These are phyloP conservation scores for Notoglanidium macrostoma DNA, from an alignment of 2,797 vertebrate species.

Conservation along the genomic window DNA sequence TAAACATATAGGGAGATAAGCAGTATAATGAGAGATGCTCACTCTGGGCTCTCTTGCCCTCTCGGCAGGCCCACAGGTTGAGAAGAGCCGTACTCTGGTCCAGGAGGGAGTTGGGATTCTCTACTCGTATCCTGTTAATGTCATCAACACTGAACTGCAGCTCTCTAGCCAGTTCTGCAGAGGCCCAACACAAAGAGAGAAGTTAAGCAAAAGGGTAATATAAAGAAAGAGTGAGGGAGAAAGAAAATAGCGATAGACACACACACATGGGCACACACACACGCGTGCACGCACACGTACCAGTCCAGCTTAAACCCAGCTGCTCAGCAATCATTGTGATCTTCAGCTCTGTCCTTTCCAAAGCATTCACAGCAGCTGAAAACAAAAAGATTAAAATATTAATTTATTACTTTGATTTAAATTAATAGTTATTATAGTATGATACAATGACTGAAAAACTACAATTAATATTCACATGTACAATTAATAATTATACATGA, in stretches of 20 bases:
- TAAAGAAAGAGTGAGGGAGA: not conserved
- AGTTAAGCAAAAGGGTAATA: not conserved
- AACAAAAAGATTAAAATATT: conserved; percentile 1
- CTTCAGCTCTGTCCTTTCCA: conserved; percentile 88
- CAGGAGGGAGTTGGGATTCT: conserved; percentile 94
- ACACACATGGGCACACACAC: not conserved
- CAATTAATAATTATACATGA: not conserved
- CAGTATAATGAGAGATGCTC: conserved; percentile 67
- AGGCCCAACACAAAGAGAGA: conserved; percentile 7
- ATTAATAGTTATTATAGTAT: not conserved
- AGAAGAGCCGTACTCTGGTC: conserved; percentile 92
- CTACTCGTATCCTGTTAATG: conserved; percentile 94
- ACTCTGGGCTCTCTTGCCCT: conserved; percentile 89
- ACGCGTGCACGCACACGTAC: conserved; percentile 66
- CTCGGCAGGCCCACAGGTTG: conserved; percentile 87
- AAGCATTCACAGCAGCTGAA: conserved; percentile 79
- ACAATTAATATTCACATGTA: not conserved
- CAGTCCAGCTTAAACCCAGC: conserved; percentile 95
- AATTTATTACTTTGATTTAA: not conserved
- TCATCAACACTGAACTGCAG: conserved; percentile 93
- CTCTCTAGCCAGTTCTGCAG: conserved; percentile 86
- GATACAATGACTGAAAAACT: not conserved
- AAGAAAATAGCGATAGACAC: not conserved
- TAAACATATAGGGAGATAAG: not conserved
- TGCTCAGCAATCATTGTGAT: conserved; percentile 92